phyloP scores from a whole-genome alignment of 2,113 vertebrate genomes.

The Ctenomys sociabilis region DNA sequence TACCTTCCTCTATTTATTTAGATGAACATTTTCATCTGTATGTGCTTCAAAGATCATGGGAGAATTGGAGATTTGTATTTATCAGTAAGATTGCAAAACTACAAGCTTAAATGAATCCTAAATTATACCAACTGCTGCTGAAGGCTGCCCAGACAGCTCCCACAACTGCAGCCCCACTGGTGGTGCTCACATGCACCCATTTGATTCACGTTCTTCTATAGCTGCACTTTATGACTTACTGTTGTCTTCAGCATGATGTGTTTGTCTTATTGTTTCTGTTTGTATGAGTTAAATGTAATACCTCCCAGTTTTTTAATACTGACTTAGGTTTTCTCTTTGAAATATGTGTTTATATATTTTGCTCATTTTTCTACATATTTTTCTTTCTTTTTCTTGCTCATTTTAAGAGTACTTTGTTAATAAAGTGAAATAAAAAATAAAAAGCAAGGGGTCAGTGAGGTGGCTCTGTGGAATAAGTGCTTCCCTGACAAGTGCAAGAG shows the following conservation, averaged over 20 bases:
- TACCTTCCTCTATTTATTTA: not conserved
- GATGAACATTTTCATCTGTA: not conserved
- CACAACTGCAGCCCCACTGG: not conserved
- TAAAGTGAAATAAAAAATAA: too few species aligned
- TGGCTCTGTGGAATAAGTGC: too few species aligned
- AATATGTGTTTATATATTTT: not conserved
- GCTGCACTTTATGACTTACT: not conserved
- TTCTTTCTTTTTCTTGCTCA: not conserved
- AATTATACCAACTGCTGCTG: not conserved
- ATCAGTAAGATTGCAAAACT: not conserved
- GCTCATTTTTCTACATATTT: not conserved
- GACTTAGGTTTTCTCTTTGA: not conserved
- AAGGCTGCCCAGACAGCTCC: too few species aligned
- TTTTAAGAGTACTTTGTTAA: not conserved
- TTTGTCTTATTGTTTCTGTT: not conserved
- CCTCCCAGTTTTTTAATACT: not conserved
- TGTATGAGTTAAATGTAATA: not conserved
- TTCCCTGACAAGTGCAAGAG: too few species aligned
- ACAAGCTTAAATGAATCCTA: not conserved
- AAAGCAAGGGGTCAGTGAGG: too few species aligned
- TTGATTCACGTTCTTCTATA: not conserved
- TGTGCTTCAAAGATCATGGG: not conserved
- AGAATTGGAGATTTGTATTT: not conserved
- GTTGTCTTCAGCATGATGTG: not conserved
- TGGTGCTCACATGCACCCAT: too few species aligned